Conservation (phyloP, 2,888 invertebrate species). For the Protodeltote pygarga region DNA sequence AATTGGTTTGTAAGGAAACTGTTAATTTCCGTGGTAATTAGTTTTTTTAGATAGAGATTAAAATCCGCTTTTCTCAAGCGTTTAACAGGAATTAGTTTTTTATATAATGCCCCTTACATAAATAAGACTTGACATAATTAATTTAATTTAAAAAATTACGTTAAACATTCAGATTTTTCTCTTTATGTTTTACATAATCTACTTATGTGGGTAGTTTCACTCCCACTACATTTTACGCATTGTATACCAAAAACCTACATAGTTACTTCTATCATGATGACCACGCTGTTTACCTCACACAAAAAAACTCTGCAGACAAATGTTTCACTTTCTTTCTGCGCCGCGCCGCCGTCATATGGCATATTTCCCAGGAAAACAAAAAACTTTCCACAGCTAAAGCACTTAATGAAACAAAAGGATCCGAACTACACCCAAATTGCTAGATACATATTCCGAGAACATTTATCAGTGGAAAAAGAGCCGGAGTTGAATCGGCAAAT, state of each 20-base stretch:
- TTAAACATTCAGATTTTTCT: too few relatives aligned
- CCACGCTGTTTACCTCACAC: constrained; percentile 8
- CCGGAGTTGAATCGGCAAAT: constrained; percentile 79
- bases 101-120: background rate
- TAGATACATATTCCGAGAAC: constrained; percentile 77
- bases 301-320: constrained; percentile 32
- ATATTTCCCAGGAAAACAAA: constrained; percentile 54
- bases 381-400: constrained; percentile 51
- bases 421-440: constrained; percentile 69
- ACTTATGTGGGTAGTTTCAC: too few relatives aligned
- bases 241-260: background rate
- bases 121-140: too few relatives aligned
- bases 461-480: constrained; percentile 81
- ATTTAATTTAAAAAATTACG: too few relatives aligned
- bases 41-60: too few relatives aligned
- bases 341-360: constrained; percentile 46
- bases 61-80: too few relatives aligned
- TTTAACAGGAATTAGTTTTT: too few relatives aligned
- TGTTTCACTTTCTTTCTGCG: constrained; percentile 38
- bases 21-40: constrained; percentile 18
- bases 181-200: too few relatives aligned
- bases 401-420: constrained; percentile 75
- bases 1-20: constrained; percentile 15
- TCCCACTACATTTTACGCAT: background rate
- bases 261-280: background rate